Base-by-base conservation (phyloP, 2,888 invertebrate species). In the Drosophila imparisetae region DNA sequence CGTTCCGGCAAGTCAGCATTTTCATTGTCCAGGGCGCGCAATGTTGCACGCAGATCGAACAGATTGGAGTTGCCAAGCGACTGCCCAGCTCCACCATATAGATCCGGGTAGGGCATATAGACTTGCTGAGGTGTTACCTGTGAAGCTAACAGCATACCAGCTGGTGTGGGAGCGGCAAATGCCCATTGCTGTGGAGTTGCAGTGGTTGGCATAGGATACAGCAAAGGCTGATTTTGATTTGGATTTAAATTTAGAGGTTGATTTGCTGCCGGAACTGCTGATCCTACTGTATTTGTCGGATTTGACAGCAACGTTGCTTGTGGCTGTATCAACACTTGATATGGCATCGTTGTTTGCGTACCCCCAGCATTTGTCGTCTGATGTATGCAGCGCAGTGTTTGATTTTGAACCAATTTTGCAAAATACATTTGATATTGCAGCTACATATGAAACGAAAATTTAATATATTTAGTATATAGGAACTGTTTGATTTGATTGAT, bases 351-450 rank as follows among this genome's bases (percentile, higher is more conserved):
- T 29, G 55, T 2, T 38, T n/a, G 36, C 8, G 66, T 30, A 45
- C 57, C 62, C 49, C 49, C 69, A 36, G 72, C 32, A 34, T 72
- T 34, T 50, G 90, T 59, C 60, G 86, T 81, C 63, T 81, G 81
- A 49, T 92, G 92, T 52, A 93, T 81, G 63, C 91, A 91, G 40
- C 91, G 90, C 77, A 90, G 71, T 30, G 92, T 89, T 74, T 92
- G 92, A n/a, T 89, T 83, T 67, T 93, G 92, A 29, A 92, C 92
- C 72, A 93, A 75, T 81, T 92, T 93, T 7, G 92, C 91, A 84
- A 93, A 93, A 78, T 93, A 92, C 83, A 92, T 89, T 80, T 93
- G 93, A 66, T 93, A 92, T 78, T 93, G 93, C 29, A 92, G 68
- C 93, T 93, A 74, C 3, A 45, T 3, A 18, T 38, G n/a, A n/a